These are phyloP conservation scores for Athene cunicularia DNA, from an alignment of 2,113 vertebrate species.

Conservation along the genomic window DNA sequence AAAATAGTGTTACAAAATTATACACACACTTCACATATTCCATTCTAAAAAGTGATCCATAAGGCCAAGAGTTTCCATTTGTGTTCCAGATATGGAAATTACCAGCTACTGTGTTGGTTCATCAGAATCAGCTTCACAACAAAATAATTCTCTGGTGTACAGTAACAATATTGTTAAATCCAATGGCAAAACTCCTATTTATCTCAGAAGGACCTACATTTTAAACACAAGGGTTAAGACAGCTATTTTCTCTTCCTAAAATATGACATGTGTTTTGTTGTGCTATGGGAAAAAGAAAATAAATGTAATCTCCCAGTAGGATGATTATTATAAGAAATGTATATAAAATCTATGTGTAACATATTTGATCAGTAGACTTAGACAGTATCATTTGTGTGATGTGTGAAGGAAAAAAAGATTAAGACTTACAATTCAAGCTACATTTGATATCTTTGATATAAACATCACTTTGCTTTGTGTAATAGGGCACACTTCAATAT, in stretches of 20 bases:
- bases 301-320: neutral
- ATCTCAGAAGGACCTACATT: neutral
- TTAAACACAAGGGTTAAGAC: neutral
- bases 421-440: neutral
- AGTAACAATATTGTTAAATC: neutral
- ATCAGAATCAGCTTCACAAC: neutral
- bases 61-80: neutral
- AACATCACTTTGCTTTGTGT: neutral
- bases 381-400: neutral
- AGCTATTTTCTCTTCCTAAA: neutral
- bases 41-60: neutral
- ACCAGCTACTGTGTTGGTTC: neutral
- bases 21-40: neutral
- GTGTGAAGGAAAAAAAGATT: neutral
- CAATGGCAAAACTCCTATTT: neutral
- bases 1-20: neutral
- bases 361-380: neutral
- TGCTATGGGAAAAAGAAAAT: neutral
- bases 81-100: neutral
- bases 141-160: neutral
- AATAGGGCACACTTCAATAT: neutral
- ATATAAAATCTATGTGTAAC: neutral
- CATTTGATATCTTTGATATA: neutral
- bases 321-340: neutral
- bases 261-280: neutral